phyloP scores from a whole-genome alignment of 1,140 invertebrate genomes.

The Dufourea novaeangliae region DNA sequence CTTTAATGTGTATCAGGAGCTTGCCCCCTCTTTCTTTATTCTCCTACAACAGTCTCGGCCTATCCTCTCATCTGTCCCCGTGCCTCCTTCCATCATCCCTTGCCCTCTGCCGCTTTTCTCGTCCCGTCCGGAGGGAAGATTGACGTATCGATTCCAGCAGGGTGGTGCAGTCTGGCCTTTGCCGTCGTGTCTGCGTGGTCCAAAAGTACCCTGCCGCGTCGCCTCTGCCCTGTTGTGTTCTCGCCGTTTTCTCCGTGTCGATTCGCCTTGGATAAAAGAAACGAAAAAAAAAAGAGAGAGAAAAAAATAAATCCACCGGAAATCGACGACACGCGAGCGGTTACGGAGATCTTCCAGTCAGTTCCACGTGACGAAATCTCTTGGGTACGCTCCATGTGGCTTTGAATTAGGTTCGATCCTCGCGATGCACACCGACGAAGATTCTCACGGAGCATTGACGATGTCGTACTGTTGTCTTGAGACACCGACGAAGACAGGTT shows the following conservation, averaged over 20 bases:
- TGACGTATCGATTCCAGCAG: slow-evolving; percentile 75
- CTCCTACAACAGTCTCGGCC: slow-evolving; percentile 12
- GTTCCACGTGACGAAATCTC: slow-evolving; percentile 2
- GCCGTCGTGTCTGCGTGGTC: slow-evolving; percentile 69
- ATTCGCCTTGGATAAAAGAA: too few species aligned
- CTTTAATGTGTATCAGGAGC: slow-evolving; percentile 30
- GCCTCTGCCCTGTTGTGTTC: slow-evolving; percentile 55
- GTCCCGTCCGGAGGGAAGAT: slow-evolving; percentile 63
- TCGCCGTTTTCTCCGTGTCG: background rate
- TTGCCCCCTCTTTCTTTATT: slow-evolving; percentile 5
- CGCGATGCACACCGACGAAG: too few species aligned
- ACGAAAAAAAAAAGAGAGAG: too few species aligned
- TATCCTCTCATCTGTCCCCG: slow-evolving; percentile 42
- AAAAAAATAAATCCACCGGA: too few species aligned
- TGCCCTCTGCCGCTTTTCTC: slow-evolving; percentile 59
- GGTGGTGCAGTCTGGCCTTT: slow-evolving; percentile 72
- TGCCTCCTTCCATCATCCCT: slow-evolving; percentile 15
- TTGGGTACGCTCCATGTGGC: background rate
- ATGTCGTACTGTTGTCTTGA: too few species aligned
- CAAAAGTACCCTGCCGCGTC: slow-evolving; percentile 71
- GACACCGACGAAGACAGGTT: too few species aligned
- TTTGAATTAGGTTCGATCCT: too few species aligned
- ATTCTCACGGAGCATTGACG: too few species aligned
- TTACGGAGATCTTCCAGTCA: background rate
- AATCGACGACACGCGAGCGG: background rate